These are phyloP conservation scores for Netelia fuscicornis DNA, from an alignment of 2,888 invertebrate species.

Conservation along the genomic window DNA sequence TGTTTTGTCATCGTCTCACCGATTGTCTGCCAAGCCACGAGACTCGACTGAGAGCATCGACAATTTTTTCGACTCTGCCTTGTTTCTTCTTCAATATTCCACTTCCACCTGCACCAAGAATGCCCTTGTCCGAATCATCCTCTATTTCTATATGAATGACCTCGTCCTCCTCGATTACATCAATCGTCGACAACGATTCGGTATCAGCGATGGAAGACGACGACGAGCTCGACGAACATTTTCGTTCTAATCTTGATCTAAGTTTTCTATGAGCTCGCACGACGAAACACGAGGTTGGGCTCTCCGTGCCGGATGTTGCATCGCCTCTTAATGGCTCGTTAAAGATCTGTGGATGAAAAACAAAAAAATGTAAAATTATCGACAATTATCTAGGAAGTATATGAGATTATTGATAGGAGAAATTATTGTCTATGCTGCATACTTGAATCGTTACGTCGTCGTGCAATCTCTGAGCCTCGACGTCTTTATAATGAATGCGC, in stretches of 20 bases:
- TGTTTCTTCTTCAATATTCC: constrained; percentile 67
- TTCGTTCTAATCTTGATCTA: constrained; percentile 66
- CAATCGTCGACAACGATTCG: constrained; percentile 74
- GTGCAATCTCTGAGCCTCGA: constrained; percentile 79
- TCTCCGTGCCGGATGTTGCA: constrained; percentile 70
- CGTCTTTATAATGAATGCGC: constrained; percentile 75
- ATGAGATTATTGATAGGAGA: constrained; percentile 17
- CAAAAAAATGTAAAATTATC: constrained; percentile 35
- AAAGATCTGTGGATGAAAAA: constrained; percentile 74
- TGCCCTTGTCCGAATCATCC: constrained; percentile 68
- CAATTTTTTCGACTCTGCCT: constrained; percentile 73
- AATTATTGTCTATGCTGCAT: background rate
- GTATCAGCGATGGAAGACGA: constrained; percentile 76
- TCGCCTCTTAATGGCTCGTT: constrained; percentile 73
- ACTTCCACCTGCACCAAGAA: constrained; percentile 61
- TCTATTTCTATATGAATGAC: constrained; percentile 75
- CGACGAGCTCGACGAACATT: constrained; percentile 64
- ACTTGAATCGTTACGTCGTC: constrained; percentile 83
- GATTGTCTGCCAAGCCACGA: constrained; percentile 73
- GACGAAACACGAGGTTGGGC: constrained; percentile 74
- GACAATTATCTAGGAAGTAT: constrained; percentile 26
- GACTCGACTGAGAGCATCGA: constrained; percentile 72
- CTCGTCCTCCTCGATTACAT: constrained; percentile 76
- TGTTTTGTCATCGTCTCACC: constrained; percentile 57
- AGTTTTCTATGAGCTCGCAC: constrained; percentile 73